A percentile compares a stretch with the other conserved stretches of the same genome.
Conservation (phyloP, 1,140 invertebrate genomes). For the Bombyx mandarina region DNA sequence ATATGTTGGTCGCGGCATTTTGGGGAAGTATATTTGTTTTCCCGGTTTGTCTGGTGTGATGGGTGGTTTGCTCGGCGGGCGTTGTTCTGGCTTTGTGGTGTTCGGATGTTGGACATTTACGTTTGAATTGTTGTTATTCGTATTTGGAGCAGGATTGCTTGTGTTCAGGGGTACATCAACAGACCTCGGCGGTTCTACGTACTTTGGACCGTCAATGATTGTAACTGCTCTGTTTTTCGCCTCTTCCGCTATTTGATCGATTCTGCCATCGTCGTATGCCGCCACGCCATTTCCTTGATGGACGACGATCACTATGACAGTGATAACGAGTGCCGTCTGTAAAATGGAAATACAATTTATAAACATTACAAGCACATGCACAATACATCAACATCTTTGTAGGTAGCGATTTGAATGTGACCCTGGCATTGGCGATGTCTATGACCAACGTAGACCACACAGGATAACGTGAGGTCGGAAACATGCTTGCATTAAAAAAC, state of each 20-base stretch:
- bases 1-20: constrained; percentile 28
- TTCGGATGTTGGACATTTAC: constrained; percentile 11
- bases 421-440: too few species aligned
- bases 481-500: too few species aligned
- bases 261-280: constrained; percentile 32
- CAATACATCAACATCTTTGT: too few species aligned
- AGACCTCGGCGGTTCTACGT: constrained; percentile 25
- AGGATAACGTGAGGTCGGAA: too few species aligned
- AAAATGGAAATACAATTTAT: constrained; percentile 22
- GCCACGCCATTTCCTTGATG: constrained; percentile 41
- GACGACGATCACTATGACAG: constrained; percentile 58
- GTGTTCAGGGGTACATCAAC: constrained; percentile 11
- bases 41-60: constrained; percentile 32
- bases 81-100: constrained; percentile 32
- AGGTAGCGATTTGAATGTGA: too few species aligned
- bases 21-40: constrained; percentile 29
- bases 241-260: constrained; percentile 51
- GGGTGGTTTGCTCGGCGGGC: constrained; percentile 54
- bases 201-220: constrained; percentile 39
- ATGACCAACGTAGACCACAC: too few species aligned
- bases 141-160: background rate
- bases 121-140: background rate
- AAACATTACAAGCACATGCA: too few species aligned
- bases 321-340: constrained; percentile 62
- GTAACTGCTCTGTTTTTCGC: constrained; percentile 38